These are phyloP conservation scores for Saccopteryx bilineata DNA, from an alignment of 2,113 vertebrate species.

Conservation along the genomic window DNA sequence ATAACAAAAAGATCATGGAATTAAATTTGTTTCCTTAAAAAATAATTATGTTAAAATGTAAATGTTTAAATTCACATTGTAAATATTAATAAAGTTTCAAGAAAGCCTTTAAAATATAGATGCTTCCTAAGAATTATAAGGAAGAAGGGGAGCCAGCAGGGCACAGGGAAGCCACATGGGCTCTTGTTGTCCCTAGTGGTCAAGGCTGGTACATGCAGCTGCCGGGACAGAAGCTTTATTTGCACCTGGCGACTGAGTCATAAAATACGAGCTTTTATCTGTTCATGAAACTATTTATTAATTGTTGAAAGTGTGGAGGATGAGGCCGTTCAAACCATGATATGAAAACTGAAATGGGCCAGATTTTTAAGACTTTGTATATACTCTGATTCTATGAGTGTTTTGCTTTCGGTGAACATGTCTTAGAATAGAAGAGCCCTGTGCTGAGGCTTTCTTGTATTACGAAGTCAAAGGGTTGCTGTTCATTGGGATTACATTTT, in stretches of 20 bases:
- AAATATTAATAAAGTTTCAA: slow-evolving; percentile 33
- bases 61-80: slow-evolving; percentile 57
- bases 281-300: slow-evolving; percentile 37
- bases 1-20: slow-evolving; percentile 3
- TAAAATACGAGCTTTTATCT: slow-evolving; percentile 24
- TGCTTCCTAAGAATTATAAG: slow-evolving; percentile 6
- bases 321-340: neutral
- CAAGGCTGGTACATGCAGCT: neutral
- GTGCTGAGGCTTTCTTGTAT: neutral
- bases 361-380: neutral
- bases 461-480: neutral
- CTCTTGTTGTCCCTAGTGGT: neutral
- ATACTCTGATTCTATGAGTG: neutral
- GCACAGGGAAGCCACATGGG: neutral
- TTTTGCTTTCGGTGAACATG: neutral
- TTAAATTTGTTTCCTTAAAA: slow-evolving; percentile 42
- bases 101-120: slow-evolving; percentile 12
- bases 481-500: slow-evolving; percentile 55
- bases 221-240: neutral
- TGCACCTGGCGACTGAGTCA: neutral
- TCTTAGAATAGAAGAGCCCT: neutral
- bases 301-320: neutral
- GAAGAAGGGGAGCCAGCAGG: neutral
- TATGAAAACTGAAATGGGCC: neutral
- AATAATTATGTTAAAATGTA: slow-evolving; percentile 11